Base-by-base conservation (phyloP, 2,113 vertebrate species). In the Cavia porcellus region DNA sequence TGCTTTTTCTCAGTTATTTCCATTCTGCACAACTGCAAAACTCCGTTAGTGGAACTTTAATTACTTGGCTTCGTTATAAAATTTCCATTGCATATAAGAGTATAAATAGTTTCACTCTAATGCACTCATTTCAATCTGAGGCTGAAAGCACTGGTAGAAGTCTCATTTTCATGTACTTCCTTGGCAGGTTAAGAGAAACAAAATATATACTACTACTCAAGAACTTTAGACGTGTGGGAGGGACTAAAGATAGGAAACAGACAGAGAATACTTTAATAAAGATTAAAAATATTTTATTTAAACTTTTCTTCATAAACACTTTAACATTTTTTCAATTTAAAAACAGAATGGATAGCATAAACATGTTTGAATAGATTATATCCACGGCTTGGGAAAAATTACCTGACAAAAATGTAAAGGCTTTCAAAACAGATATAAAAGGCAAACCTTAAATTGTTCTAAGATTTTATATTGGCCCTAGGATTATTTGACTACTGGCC, bases 241-340 rank as follows among this genome's bases (percentile, higher is more conserved):
- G 35, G 84, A 50, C 85, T 94, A 55, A 96, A 96, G 83, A 72
- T 35, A 91, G 66, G 81, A 96, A 97, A 96, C 93, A 97, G 97
- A 83, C 88, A 92, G 91, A 98, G 80, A 97, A 47, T 68, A n/a
- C 87, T 98, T 98, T 98, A 98, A 99, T 98, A 98, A 99, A 98
- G 98, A 98, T 98, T 98, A 99, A 99, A 99, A 99, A 99, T 99
- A 99, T 98, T 99, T 99, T 99, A 99, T 99, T 99, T 99, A 99
- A 98, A 99, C 89, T 98, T 99, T 98, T 98, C 97, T 98, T 98
- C 98, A 98, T 99, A 98, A 98, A 99, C 92, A 98, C 98, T 99
- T 99, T 98, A 98, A 99, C 98, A 98, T 97, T 96, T 98, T 98
- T 98, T 98, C 98, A 97, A 96, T 98, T 98, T 98, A 98, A 99